Evolutionary conservation across 2,113 vertebrate species (phyloP).

Genomic region (Seriola dumerili): DNA sequence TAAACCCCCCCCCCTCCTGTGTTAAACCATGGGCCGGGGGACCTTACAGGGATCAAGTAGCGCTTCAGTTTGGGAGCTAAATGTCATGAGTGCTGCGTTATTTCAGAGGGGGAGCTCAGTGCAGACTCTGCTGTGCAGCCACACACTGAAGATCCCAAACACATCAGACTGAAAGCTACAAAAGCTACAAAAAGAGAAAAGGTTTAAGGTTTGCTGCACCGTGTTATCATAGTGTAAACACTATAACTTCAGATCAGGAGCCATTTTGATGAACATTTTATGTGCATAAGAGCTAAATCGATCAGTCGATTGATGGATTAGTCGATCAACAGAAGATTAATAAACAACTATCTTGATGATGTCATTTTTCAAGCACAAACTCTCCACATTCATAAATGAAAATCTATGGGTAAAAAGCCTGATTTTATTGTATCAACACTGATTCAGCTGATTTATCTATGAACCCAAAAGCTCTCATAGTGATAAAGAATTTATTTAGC

Average conservation of each 20-base stretch:
- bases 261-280: not conserved
- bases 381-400: too few relatives aligned
- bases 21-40: not conserved
- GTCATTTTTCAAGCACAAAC: too few relatives aligned
- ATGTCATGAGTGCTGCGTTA: slow-evolving; percentile 5
- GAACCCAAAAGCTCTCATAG: too few relatives aligned
- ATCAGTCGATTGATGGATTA: not conserved
- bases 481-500: not conserved
- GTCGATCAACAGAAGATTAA: not conserved
- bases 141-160: not conserved
- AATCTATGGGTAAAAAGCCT: too few relatives aligned
- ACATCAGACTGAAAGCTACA: not conserved
- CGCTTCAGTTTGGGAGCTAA: not conserved
- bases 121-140: not conserved
- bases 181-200: not conserved
- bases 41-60: not conserved
- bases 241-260: too few relatives aligned
- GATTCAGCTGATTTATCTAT: not conserved
- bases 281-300: not conserved
- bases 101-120: not conserved
- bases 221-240: too few relatives aligned
- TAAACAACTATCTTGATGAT: not conserved
- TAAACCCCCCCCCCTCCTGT: not conserved
- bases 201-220: too few relatives aligned
- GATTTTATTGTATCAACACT: not conserved